Conservation (phyloP, 2,113 vertebrate species). For the Cervus canadensis region DNA sequence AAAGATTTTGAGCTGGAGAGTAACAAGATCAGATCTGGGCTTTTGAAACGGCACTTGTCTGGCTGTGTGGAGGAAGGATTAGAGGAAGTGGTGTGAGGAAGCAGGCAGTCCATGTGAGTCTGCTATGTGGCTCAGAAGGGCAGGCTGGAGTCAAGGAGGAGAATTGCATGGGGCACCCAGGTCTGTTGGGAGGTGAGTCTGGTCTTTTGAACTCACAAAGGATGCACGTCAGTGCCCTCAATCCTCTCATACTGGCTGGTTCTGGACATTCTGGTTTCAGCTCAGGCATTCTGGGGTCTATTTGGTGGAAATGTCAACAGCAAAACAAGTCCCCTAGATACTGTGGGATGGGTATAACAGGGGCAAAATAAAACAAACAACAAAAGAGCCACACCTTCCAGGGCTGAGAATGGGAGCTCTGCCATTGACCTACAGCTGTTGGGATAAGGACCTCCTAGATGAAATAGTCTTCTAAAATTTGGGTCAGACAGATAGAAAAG, state of each 20-base stretch:
- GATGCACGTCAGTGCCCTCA: accelerated
- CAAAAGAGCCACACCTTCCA: neutral
- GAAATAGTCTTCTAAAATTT: neutral
- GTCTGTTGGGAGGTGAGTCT: neutral
- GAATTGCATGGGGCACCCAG: neutral
- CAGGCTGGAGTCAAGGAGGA: neutral
- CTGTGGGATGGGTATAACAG: neutral
- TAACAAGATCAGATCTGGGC: neutral
- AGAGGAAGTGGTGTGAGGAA: neutral
- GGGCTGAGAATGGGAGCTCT: neutral
- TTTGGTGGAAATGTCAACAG: neutral
- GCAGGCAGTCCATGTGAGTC: neutral
- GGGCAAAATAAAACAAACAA: neutral
- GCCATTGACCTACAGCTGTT: neutral
- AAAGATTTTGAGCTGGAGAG: neutral
- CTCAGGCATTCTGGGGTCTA: neutral
- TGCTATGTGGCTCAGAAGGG: neutral
- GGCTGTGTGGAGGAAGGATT: neutral
- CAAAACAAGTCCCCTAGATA: neutral
- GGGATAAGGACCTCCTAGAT: neutral
- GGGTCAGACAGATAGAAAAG: neutral
- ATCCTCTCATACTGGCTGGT: neutral
- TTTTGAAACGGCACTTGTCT: neutral
- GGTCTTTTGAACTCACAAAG: neutral
- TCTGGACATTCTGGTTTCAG: neutral